A percentile compares a stretch with the other conserved stretches of the same genome.
Conservation (phyloP, 2,797 vertebrate species). For the Clangula hyemalis region DNA sequence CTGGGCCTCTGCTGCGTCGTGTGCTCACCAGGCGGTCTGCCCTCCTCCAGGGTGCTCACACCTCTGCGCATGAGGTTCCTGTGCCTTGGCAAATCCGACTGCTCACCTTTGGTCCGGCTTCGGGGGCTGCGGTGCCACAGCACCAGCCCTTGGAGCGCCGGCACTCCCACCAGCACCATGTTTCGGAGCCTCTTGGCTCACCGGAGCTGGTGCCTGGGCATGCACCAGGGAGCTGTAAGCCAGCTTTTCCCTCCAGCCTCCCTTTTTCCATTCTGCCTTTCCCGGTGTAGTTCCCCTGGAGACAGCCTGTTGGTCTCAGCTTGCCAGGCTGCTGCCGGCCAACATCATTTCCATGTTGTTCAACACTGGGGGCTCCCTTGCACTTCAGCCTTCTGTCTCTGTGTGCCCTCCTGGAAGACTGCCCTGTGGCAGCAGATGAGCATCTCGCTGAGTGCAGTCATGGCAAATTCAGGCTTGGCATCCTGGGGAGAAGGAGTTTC, state of each 20-base stretch:
- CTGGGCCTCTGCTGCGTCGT: background rate
- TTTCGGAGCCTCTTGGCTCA: fast-evolving
- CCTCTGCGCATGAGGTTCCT: fast-evolving
- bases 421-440: background rate
- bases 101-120: background rate
- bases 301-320: background rate
- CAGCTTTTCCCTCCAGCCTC: background rate
- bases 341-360: background rate
- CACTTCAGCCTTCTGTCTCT: background rate
- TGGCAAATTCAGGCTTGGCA: background rate
- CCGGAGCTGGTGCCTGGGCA: fast-evolving
- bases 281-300: background rate
- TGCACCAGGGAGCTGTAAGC: background rate
- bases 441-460: fast-evolving
- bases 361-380: background rate
- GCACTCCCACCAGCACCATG: background rate
- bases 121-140: fast-evolving
- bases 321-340: background rate
- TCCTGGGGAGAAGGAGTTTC: background rate
- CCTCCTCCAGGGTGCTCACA: background rate
- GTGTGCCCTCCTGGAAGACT: background rate
- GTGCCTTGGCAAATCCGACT: background rate
- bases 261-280: background rate
- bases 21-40: background rate
- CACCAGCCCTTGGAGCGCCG: background rate